These are phyloP conservation scores for Eonycteris spelaea DNA, from an alignment of 2,113 vertebrate species.

Conservation along the genomic window DNA sequence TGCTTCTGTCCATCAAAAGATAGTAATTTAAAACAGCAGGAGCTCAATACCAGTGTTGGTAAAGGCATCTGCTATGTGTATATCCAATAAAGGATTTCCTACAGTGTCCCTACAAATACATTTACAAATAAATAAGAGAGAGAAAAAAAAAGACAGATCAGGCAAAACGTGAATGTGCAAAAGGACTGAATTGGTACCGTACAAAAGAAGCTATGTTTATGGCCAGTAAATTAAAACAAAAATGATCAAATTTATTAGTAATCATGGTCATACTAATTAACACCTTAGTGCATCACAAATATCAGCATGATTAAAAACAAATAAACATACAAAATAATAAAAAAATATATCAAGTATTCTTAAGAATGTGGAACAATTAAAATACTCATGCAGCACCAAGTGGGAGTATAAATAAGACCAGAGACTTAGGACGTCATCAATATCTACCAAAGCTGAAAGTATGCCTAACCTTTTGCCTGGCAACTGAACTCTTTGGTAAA, in stretches of 20 bases:
- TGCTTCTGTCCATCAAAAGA: not conserved
- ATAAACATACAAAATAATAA: too few relatives aligned
- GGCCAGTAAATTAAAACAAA: not conserved
- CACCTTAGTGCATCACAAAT: not conserved
- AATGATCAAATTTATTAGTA: not conserved
- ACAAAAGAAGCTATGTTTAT: not conserved
- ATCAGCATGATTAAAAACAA: not conserved
- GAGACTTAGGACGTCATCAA: fast-evolving
- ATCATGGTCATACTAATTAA: not conserved
- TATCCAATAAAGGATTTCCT: not conserved
- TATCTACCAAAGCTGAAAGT: not conserved
- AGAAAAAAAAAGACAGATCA: not conserved
- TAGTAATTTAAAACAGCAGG: not conserved
- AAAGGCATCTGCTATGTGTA: not conserved
- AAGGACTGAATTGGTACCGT: not conserved
- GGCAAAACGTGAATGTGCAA: not conserved
- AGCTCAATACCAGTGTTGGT: not conserved
- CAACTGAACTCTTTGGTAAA: not conserved
- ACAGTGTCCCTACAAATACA: not conserved
- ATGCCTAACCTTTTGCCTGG: not conserved
- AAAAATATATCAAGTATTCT: not conserved
- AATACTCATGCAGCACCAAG: not conserved
- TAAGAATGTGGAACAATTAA: not conserved
- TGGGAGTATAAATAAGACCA: not conserved
- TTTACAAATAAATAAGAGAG: not conserved